Evolutionary conservation across 2,888 invertebrate genomes (phyloP).

Genomic region (Pristionchus exspectatus): DNA sequence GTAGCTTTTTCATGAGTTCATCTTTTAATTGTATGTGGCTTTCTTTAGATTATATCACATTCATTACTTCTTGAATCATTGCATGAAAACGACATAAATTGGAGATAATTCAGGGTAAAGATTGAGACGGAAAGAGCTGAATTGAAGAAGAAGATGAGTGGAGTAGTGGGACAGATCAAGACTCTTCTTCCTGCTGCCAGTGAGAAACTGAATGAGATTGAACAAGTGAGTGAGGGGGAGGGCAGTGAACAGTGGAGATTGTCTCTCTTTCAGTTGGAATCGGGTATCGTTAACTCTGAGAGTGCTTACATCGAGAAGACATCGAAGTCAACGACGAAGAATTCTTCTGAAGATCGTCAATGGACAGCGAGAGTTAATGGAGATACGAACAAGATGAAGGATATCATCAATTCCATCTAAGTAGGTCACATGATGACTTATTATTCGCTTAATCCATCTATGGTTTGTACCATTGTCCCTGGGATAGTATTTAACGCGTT

Average conservation of each 20-base stretch:
- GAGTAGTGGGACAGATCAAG: slow-evolving; percentile 42
- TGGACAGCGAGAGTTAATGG: slow-evolving; percentile 37
- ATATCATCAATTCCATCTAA: slow-evolving; percentile 56
- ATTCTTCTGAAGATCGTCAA: slow-evolving; percentile 44
- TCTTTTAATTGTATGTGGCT: too few relatives aligned
- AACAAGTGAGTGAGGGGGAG: not conserved
- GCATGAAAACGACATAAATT: not conserved
- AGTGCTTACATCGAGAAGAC: slow-evolving; percentile 29
- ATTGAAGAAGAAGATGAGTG: slow-evolving; percentile 52
- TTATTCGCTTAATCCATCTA: not conserved
- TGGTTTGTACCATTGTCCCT: not conserved
- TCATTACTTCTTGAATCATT: not conserved
- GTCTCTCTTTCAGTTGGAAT: slow-evolving; percentile 21
- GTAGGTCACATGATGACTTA: not conserved
- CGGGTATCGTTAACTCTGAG: slow-evolving; percentile 19
- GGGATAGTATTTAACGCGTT: not conserved
- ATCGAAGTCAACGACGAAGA: slow-evolving; percentile 48
- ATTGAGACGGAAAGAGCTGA: slow-evolving; percentile 79
- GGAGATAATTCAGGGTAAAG: slow-evolving; percentile 80
- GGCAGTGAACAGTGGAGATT: not conserved
- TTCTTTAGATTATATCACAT: not conserved
- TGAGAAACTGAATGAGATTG: slow-evolving; percentile 66
- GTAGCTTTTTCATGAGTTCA: not conserved
- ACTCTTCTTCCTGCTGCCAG: not conserved
- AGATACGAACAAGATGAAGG: slow-evolving; percentile 57